Evolutionary conservation across 2,113 vertebrate species (phyloP).

Genomic region (Lichenostomus cassidix): DNA sequence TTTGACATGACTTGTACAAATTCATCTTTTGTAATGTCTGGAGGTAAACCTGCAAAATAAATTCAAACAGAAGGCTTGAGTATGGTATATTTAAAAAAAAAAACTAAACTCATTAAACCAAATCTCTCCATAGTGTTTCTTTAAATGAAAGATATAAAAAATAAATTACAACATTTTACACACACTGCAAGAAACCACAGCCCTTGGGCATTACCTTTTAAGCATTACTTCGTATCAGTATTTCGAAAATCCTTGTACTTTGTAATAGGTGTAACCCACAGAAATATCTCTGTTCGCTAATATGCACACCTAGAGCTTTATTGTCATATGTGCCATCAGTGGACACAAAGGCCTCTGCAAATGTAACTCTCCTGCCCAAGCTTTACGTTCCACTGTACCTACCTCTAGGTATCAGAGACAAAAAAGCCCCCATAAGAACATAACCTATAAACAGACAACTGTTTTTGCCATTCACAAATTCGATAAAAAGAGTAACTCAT

Average conservation of each 20-base stretch:
- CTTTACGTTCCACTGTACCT: not conserved
- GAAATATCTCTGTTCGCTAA: not conserved
- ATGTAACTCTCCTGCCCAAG: not conserved
- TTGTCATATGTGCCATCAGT: fast-evolving
- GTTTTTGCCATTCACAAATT: not conserved
- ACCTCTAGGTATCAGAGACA: not conserved
- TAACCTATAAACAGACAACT: not conserved
- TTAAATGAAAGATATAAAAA: not conserved
- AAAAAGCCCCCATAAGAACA: fast-evolving
- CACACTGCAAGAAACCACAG: not conserved
- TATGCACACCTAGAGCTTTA: not conserved
- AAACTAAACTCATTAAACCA: not conserved
- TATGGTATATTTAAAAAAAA: not conserved
- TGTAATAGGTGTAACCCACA: not conserved
- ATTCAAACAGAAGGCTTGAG: not conserved
- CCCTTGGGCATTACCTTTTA: not conserved
- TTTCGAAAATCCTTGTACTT: not conserved
- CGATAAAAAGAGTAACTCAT: not conserved
- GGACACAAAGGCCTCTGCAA: not conserved
- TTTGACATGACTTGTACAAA: slow-evolving; percentile 93
- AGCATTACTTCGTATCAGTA: not conserved
- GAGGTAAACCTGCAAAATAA: slow-evolving; percentile 85
- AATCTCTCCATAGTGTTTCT: not conserved
- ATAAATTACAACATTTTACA: not conserved
- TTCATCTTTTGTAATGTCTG: slow-evolving; percentile 90